Percentiles rank a stretch among this genome's conserved stretches.
phyloP scores from a whole-genome alignment of 2,888 invertebrate species.

The Metopia argyrocephala region DNA sequence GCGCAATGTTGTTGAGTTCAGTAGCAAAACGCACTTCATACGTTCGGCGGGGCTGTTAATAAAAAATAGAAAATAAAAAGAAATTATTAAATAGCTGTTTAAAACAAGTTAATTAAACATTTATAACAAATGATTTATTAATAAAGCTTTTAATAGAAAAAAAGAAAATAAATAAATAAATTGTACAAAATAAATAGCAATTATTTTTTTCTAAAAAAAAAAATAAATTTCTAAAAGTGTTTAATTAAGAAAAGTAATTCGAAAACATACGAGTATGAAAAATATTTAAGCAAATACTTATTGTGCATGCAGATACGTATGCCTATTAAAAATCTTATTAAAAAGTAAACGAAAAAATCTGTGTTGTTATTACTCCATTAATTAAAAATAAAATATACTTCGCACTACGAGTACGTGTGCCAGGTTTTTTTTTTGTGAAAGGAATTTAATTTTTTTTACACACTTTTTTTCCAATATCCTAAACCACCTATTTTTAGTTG shows the following conservation, averaged over 20 bases:
- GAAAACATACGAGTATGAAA: neutral
- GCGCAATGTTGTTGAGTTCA: slow-evolving; percentile 60
- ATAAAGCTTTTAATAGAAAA: no score
- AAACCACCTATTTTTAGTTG: no score
- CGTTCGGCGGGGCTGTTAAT: slow-evolving; percentile 57
- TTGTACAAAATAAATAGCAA: neutral
- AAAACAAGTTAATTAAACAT: slow-evolving; percentile 43
- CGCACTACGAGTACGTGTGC: neutral
- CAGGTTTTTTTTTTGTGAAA: neutral
- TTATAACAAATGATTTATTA: slow-evolving; percentile 12
- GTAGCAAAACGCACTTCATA: slow-evolving; percentile 63
- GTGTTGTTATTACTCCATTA: slow-evolving; percentile 49
- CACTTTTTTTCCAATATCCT: no score
- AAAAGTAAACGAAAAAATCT: slow-evolving; percentile 5
- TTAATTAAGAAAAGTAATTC: neutral
- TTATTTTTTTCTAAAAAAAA: neutral
- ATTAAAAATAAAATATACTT: neutral
- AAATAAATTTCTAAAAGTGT: neutral
- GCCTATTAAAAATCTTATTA: neutral
- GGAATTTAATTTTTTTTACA: neutral
- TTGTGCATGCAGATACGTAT: no score
- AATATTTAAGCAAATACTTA: neutral
- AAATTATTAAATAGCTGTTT: slow-evolving; percentile 30
- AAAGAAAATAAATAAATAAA: no score
- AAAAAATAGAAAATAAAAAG: slow-evolving; percentile 19